A percentile compares a stretch with the other conserved stretches of the same genome.
Conservation (phyloP, 2,888 invertebrate genomes). For the Branchipolynoe longqiensis region DNA sequence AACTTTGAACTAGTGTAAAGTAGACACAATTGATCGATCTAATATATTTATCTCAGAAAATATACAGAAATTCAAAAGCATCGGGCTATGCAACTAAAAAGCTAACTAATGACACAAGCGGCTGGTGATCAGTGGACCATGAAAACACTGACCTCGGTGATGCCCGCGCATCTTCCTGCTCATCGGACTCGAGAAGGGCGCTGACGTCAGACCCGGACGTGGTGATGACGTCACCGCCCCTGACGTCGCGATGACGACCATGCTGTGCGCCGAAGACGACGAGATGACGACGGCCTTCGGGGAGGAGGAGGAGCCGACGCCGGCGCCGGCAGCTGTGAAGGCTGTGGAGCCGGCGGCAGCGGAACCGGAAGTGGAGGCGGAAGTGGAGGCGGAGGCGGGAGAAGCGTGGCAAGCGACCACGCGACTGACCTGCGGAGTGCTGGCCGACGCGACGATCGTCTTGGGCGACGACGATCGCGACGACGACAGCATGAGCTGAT, state of each 20-base stretch:
- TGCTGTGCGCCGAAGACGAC: conserved; percentile 24
- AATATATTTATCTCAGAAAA: too few relatives aligned
- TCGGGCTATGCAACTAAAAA: too few relatives aligned
- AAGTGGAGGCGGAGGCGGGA: not conserved
- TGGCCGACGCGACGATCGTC: not conserved
- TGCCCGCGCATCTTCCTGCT: conserved; percentile 31
- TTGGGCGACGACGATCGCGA: conserved; percentile 40
- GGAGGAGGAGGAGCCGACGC: not conserved
- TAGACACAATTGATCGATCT: too few relatives aligned
- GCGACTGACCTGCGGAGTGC: conserved; percentile 3
- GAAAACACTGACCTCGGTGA: conserved; percentile 26
- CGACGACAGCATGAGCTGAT: conserved; percentile 22
- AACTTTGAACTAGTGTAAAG: too few relatives aligned
- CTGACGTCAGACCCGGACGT: not conserved
- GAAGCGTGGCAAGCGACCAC: not conserved
- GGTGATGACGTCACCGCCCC: not conserved
- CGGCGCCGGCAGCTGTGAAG: not conserved
- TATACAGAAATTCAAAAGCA: too few relatives aligned
- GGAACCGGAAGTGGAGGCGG: not conserved
- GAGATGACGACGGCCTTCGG: not conserved
- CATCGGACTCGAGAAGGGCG: not conserved
- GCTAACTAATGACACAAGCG: too few relatives aligned
- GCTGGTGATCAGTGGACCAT: too few relatives aligned
- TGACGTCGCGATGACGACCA: conserved; percentile 34
- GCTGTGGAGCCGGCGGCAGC: too few relatives aligned